phyloP scores from a whole-genome alignment of 2,888 invertebrate genomes.

The Drosophila ustulata region DNA sequence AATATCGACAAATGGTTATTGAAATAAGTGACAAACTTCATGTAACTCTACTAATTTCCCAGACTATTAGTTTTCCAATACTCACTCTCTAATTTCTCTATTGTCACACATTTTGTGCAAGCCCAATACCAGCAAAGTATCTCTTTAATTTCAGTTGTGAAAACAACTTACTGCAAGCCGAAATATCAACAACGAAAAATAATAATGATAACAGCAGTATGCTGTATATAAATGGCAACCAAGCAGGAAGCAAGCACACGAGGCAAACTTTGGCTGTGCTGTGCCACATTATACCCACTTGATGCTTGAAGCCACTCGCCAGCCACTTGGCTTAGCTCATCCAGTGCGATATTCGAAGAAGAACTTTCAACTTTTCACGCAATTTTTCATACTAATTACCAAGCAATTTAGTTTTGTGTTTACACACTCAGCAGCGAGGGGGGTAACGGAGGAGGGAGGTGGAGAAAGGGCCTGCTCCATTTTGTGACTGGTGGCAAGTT shows the following conservation, averaged over 20 bases:
- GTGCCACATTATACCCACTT: slow-evolving; percentile 21
- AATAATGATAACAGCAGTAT: background rate
- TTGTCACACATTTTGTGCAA: background rate
- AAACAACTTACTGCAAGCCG: background rate
- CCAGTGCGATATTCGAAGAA: slow-evolving; percentile 11
- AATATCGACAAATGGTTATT: no score
- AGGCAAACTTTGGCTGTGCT: slow-evolving; percentile 1
- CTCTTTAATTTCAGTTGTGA: background rate
- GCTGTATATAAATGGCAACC: slow-evolving; percentile 3
- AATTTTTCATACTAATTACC: slow-evolving; percentile 79
- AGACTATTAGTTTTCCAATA: no score
- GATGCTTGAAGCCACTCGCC: slow-evolving; percentile 7
- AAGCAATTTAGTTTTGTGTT: slow-evolving; percentile 81
- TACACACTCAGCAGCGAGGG: slow-evolving; percentile 47
- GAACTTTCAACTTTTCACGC: slow-evolving; percentile 64
- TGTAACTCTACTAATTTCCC: no score
- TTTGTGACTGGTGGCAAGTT: slow-evolving; percentile 53
- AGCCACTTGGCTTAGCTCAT: slow-evolving; percentile 18
- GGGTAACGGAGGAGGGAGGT: background rate
- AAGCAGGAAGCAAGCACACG: background rate
- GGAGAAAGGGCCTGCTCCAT: slow-evolving; percentile 3
- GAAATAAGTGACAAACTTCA: no score
- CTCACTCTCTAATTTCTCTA: no score
- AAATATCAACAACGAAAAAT: background rate
- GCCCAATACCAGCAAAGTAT: background rate